Evolutionary conservation across 2,888 invertebrate genomes (phyloP).

Genomic region (Chalcis sispes): DNA sequence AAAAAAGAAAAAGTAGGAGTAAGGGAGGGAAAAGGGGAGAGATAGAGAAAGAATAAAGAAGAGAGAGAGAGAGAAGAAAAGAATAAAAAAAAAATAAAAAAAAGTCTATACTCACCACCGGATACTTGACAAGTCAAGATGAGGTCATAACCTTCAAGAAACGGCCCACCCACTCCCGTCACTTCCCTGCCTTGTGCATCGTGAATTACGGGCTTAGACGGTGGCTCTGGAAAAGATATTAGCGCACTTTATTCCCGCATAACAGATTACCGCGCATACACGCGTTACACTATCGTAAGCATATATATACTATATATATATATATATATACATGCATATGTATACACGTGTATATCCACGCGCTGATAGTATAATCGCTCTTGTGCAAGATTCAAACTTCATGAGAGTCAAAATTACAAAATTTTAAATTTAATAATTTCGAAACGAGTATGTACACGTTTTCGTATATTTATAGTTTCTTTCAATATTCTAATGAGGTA

Average conservation of each 20-base stretch:
- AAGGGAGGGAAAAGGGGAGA: background rate
- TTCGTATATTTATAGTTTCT: too few species aligned
- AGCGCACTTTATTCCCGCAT: constrained; percentile 23
- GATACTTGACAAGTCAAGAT: constrained; percentile 90
- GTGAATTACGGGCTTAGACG: constrained; percentile 88
- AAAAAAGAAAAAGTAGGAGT: background rate
- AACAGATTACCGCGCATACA: constrained; percentile 19
- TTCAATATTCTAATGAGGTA: too few species aligned
- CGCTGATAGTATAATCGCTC: too few species aligned
- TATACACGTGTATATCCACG: too few species aligned
- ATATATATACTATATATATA: background rate
- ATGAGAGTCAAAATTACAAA: too few species aligned
- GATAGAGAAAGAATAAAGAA: background rate
- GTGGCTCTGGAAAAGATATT: constrained; percentile 81
- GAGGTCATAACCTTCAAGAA: constrained; percentile 90
- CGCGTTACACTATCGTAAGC: background rate
- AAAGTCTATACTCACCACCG: constrained; percentile 82
- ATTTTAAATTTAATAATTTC: too few species aligned
- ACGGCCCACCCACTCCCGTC: constrained; percentile 87
- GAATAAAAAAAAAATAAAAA: constrained; percentile 15
- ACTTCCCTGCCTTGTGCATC: constrained; percentile 90
- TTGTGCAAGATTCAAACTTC: too few species aligned
- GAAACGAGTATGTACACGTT: too few species aligned
- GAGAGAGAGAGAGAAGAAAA: background rate
- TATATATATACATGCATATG: background rate